Conservation (phyloP, 2,888 invertebrate species). For the Leptothorax acervorum region DNA sequence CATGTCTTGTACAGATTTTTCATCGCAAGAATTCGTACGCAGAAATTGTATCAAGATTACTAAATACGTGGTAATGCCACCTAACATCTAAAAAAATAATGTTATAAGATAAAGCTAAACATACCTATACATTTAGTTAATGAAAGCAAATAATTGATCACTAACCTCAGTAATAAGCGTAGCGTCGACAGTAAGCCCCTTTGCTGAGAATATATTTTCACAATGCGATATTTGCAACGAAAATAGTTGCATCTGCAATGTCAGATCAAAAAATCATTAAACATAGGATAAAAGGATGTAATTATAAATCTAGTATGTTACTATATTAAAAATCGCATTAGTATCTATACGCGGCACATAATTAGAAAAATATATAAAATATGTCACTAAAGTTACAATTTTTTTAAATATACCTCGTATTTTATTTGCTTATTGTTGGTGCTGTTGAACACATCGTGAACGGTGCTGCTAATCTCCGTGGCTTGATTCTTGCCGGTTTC, state of each 20-base stretch:
- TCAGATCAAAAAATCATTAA: too few relatives aligned
- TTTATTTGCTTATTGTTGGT: neutral
- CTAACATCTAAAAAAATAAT: slow-evolving; percentile 71
- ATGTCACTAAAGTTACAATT: too few relatives aligned
- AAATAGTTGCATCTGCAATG: neutral
- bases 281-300: too few relatives aligned
- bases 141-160: neutral
- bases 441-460: neutral
- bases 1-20: neutral
- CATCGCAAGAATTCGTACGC: neutral
- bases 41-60: slow-evolving; percentile 78
- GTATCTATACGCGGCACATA: too few relatives aligned
- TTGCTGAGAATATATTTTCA: slow-evolving; percentile 59
- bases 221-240: neutral
- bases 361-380: too few relatives aligned
- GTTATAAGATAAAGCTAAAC: neutral
- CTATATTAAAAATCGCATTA: too few relatives aligned
- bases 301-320: too few relatives aligned
- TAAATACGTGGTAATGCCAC: slow-evolving; percentile 77
- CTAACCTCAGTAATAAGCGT: slow-evolving; percentile 75
- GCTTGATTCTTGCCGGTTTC: neutral
- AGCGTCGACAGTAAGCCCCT: slow-evolving; percentile 73
- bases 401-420: neutral
- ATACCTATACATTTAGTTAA: neutral
- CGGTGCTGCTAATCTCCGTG: neutral